Percentiles rank a stretch among this genome's conserved stretches.
phyloP scores from a whole-genome alignment of 2,888 invertebrate species.

The Laothoe populi region DNA sequence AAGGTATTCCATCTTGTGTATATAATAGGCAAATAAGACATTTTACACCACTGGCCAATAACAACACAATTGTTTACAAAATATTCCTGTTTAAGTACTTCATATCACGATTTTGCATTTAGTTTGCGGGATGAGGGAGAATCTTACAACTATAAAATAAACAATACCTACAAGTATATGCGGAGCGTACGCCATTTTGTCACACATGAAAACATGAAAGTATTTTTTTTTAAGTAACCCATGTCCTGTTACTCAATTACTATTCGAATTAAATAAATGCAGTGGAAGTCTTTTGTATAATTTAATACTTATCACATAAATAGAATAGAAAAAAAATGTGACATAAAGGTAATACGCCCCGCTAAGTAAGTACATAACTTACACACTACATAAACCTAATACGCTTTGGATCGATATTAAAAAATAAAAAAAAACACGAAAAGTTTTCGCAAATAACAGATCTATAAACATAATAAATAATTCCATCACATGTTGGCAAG shows the following conservation, averaged over 20 bases:
- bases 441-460: conserved; percentile 39
- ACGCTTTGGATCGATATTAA: conserved; percentile 58
- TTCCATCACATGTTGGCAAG: conserved; percentile 67
- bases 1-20: background rate
- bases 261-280: background rate
- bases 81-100: conserved; percentile 36
- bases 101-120: conserved; percentile 37
- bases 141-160: conserved; percentile 28
- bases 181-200: background rate
- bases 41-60: conserved; percentile 30
- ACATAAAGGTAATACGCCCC: conserved; percentile 3
- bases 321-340: background rate
- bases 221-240: no score
- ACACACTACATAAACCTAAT: conserved; percentile 39
- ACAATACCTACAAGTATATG: conserved; percentile 19
- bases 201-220: no score
- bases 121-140: conserved; percentile 34
- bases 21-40: background rate
- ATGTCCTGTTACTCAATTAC: background rate
- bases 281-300: background rate
- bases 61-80: conserved; percentile 36
- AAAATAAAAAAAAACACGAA: conserved; percentile 38
- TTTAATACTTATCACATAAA: no score
- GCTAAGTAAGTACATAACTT: conserved; percentile 16
- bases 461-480: conserved; percentile 44